phyloP scores from a whole-genome alignment of 2,888 invertebrate species.

The Oscheius sp. region DNA sequence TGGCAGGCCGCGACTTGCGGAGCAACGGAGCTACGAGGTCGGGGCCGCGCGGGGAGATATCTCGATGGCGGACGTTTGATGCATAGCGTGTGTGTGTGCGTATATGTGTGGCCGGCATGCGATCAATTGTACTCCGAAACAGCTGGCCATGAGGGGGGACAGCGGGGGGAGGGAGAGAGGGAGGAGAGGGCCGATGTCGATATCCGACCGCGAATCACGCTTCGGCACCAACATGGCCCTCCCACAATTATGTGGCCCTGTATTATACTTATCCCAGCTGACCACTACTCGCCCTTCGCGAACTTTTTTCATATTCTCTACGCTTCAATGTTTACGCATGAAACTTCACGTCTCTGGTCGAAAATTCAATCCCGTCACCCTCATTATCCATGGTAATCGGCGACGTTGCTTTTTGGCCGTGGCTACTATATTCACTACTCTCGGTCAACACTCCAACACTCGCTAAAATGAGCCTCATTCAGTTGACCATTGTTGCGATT shows the following conservation, averaged over 20 bases:
- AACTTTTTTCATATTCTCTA: neutral
- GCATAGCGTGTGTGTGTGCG: constrained; percentile 33
- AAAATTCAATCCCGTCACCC: too few species aligned
- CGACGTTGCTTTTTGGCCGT: too few species aligned
- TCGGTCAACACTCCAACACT: neutral
- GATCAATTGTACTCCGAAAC: constrained; percentile 42
- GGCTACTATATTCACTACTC: neutral
- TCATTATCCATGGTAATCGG: too few species aligned
- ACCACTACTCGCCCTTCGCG: neutral
- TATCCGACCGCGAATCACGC: constrained; percentile 37
- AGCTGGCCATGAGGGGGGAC: constrained; percentile 37
- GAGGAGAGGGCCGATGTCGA: constrained; percentile 33
- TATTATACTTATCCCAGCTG: constrained; percentile 20
- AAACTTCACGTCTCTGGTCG: neutral
- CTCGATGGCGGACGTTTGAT: constrained; percentile 32
- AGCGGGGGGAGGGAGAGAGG: constrained; percentile 8
- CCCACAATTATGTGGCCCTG: constrained; percentile 31
- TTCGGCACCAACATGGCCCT: constrained; percentile 32
- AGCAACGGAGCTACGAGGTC: constrained; percentile 15
- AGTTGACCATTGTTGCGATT: neutral
- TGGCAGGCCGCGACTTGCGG: constrained; percentile 6
- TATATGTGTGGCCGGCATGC: constrained; percentile 33
- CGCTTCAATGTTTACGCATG: neutral
- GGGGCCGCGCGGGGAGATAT: constrained; percentile 8
- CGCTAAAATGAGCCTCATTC: constrained; percentile 17